Evolutionary conservation across 1,140 invertebrate genomes (phyloP).

Genomic region (Argopecten irradians): DNA sequence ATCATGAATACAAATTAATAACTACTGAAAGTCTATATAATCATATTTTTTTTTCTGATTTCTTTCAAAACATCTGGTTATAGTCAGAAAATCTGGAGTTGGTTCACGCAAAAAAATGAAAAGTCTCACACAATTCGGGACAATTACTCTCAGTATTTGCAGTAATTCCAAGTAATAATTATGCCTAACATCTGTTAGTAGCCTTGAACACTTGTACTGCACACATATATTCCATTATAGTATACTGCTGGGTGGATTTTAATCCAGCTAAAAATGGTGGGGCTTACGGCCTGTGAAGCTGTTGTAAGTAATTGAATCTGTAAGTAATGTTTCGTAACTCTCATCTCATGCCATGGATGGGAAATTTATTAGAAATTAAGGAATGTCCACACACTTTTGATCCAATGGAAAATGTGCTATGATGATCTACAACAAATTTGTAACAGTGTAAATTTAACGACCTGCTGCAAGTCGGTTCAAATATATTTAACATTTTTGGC

Average conservation of each 20-base stretch:
- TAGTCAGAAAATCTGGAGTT: not conserved
- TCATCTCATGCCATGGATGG: not conserved
- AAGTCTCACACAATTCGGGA: not conserved
- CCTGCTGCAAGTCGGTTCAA: not conserved
- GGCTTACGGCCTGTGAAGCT: not conserved
- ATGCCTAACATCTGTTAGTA: not conserved
- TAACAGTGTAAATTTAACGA: not conserved
- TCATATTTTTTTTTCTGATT: not conserved
- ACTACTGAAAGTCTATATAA: not conserved
- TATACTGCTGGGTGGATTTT: not conserved
- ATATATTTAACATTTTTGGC: not conserved
- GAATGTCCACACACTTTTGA: not conserved
- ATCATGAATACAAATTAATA: not conserved
- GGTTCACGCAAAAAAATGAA: not conserved
- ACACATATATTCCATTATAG: not conserved
- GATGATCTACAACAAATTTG: not conserved
- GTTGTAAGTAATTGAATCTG: not conserved
- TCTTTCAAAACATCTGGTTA: not conserved
- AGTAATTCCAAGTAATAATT: not conserved
- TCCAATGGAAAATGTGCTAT: not conserved
- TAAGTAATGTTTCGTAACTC: slow-evolving; percentile 7
- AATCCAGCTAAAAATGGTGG: not conserved
- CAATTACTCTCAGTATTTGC: not conserved
- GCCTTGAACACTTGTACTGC: not conserved
- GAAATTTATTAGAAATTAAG: not conserved